Evolutionary conservation across 1,140 invertebrate species (phyloP), one percentile per base, ranked within the genome.

Genomic region (Leptopilina boulardi): DNA sequence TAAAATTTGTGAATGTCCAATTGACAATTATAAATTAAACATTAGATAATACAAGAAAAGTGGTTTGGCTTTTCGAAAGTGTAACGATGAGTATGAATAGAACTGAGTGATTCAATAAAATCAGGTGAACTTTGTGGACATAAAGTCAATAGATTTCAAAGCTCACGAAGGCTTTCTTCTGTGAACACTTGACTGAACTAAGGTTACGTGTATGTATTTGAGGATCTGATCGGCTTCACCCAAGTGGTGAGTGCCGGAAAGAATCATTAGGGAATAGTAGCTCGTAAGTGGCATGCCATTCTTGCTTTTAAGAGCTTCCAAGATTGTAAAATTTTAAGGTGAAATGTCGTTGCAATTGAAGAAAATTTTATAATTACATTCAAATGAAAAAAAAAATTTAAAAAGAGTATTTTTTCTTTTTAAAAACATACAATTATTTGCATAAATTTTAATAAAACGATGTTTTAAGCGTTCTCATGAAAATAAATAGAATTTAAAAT

Each of bases 201-300:
- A 26, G 21, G 56, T 59, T 66, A 15, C 59, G 59, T 66, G 59
- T 66, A 66, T 66, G 59, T 66, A 51, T 51, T 51, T 51, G 47
- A 51, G 47, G 47, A 51, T 51, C 47, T 51, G n/a, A 51, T 51
- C 47, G 47, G 2, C 47, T 51, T 51, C 47, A 51, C 47, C 47
- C 47, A 83, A 80, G 78, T 66, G 77, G 73, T 79, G 76, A 82
- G 82, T 81, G 76, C 79, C 82, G 82, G 82, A 83, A 83, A 83
- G 59, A 78, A 78, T 83, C 82, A 82, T 85, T 82, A 83, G 78
- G 82, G 83, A 85, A 85, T 84, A 82, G 84, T 74, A 44, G 75
- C 80, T 81, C 78, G 73, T 66, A 83, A 85, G 82, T 85, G 84
- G 82, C 78, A 78, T 73, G 54, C 47, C 70, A 47, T 71, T 75